Conservation (phyloP, 1,140 invertebrate genomes). For the Panonychus citri region DNA sequence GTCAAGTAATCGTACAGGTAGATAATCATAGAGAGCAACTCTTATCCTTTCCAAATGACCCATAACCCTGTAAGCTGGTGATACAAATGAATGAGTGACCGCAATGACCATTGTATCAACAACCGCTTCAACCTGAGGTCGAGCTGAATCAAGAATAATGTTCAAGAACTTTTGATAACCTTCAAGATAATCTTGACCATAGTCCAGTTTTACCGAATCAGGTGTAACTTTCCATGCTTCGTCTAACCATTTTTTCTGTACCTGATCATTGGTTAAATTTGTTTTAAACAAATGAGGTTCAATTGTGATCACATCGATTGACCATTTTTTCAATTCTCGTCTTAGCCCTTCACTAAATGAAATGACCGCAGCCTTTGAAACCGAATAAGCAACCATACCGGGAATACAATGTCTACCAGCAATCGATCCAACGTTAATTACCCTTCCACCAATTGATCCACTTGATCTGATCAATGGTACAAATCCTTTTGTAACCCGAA, state of each 20-base stretch:
- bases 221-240: conserved; percentile 20
- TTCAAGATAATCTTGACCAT: conserved; percentile 22
- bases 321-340: conserved; percentile 31
- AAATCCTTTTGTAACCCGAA: conserved; percentile 35
- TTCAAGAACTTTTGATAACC: conserved; percentile 18
- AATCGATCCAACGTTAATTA: conserved; percentile 29
- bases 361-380: conserved; percentile 29
- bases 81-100: conserved; percentile 15
- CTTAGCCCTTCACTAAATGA: conserved; percentile 29
- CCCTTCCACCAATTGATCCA: conserved; percentile 26
- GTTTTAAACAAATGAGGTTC: conserved; percentile 28
- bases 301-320: conserved; percentile 26
- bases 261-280: conserved; percentile 17
- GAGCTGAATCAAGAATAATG: conserved; percentile 7
- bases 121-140: conserved; percentile 19
- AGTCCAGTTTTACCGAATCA: conserved; percentile 19
- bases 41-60: conserved; percentile 12
- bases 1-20: conserved; percentile 11
- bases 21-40: conserved; percentile 7
- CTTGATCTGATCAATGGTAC: conserved; percentile 46
- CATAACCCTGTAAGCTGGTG: conserved; percentile 14
- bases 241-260: conserved; percentile 16
- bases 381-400: conserved; percentile 28
- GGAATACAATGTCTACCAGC: conserved; percentile 21
- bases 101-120: conserved; percentile 22